phyloP scores from a whole-genome alignment of 2,797 vertebrate species.

The Pangasius sanitwongsei region DNA sequence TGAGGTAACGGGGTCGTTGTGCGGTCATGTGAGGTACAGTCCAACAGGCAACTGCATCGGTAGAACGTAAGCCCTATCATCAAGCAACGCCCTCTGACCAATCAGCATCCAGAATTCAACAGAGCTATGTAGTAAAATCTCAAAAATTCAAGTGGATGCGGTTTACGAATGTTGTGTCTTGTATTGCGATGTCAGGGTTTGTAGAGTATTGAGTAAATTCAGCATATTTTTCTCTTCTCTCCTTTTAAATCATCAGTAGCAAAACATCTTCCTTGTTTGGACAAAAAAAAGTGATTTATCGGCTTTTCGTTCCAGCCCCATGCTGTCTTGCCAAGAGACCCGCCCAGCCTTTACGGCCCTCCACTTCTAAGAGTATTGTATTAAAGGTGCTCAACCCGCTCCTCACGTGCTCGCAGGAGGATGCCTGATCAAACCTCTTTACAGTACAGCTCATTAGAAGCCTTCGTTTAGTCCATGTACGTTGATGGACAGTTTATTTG shows the following conservation, averaged over 20 bases:
- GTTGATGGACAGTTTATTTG: background rate
- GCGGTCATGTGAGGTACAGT: background rate
- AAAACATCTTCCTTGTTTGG: background rate
- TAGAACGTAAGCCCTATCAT: background rate
- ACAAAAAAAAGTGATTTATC: background rate
- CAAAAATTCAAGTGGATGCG: background rate
- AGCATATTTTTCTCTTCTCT: background rate
- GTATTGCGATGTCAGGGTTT: background rate
- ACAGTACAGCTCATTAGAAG: slow-evolving; percentile 23
- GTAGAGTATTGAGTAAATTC: background rate
- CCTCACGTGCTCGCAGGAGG: background rate
- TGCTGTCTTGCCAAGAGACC: background rate
- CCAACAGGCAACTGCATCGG: background rate
- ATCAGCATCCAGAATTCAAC: background rate
- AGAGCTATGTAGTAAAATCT: background rate
- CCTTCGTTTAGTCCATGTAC: background rate
- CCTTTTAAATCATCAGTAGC: background rate
- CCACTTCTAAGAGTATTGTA: background rate
- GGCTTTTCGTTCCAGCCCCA: background rate
- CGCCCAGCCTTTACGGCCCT: background rate
- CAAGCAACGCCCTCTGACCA: background rate
- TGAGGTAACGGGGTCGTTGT: background rate
- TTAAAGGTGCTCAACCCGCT: background rate
- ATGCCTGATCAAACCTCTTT: slow-evolving; percentile 1
- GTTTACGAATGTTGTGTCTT: background rate